A percentile compares a stretch with the other conserved stretches of the same genome.
These are phyloP conservation scores for Heterotilapia buettikoferi DNA, from an alignment of 2,113 vertebrate species.

Conservation along the genomic window DNA sequence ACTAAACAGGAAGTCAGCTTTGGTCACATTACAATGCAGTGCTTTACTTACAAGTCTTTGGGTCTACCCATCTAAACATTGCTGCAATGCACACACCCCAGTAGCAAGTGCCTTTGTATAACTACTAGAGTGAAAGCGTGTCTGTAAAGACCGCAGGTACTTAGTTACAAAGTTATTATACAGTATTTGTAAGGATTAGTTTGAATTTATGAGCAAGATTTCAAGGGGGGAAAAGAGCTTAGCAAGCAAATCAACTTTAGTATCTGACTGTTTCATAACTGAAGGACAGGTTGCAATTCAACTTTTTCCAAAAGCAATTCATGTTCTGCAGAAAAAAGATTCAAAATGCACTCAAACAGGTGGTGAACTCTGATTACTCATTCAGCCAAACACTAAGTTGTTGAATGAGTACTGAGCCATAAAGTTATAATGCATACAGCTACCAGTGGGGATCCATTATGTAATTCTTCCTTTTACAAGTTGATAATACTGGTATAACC, in stretches of 20 bases:
- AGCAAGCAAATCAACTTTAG: not conserved
- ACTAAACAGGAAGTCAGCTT: not conserved
- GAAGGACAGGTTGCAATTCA: not conserved
- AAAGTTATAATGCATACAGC: not conserved
- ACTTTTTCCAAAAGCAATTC: not conserved
- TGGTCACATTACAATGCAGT: not conserved
- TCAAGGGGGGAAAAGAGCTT: not conserved
- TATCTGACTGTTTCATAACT: not conserved
- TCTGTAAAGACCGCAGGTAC: not conserved
- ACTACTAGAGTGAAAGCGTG: accelerated
- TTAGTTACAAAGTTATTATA: not conserved
- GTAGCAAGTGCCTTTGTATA: not conserved
- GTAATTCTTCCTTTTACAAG: not conserved
- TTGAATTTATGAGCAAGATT: not conserved
- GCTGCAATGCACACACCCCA: not conserved
- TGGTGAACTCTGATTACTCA: not conserved
- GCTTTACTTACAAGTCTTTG: not conserved
- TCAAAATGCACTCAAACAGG: not conserved
- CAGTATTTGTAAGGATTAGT: not conserved
- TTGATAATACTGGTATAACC: not conserved
- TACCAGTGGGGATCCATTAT: not conserved
- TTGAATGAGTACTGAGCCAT: not conserved
- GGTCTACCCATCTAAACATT: not conserved
- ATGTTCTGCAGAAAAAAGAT: not conserved
- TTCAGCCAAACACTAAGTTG: not conserved